These are phyloP conservation scores for Xestoiulus laeticollis DNA, from an alignment of 2,888 invertebrate genomes.

Conservation along the genomic window DNA sequence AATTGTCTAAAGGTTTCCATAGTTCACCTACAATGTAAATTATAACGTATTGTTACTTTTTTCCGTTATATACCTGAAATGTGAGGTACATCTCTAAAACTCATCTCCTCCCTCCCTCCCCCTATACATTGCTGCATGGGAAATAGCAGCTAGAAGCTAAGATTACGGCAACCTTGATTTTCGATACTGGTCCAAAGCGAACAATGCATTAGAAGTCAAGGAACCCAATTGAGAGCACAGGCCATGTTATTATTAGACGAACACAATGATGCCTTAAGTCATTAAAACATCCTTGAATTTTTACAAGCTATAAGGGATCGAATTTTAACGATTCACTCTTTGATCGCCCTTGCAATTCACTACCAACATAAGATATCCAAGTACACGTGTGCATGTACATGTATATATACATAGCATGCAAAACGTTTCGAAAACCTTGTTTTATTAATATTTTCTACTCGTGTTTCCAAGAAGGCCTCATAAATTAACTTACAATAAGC, in stretches of 20 bases:
- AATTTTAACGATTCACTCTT: constrained; percentile 21
- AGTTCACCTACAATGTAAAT: too few species aligned
- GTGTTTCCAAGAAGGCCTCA: too few species aligned
- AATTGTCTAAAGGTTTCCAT: too few species aligned
- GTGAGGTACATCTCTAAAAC: too few species aligned
- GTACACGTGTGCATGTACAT: too few species aligned
- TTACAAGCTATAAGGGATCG: background rate
- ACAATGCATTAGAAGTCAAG: background rate
- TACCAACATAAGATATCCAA: too few species aligned
- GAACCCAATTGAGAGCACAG: constrained; percentile 29
- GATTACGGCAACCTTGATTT: constrained; percentile 1
- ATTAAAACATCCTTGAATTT: background rate
- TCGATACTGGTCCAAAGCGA: constrained; percentile 2
- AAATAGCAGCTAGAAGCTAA: background rate
- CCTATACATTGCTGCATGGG: background rate
- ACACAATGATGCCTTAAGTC: constrained; percentile 7
- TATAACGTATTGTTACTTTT: too few species aligned
- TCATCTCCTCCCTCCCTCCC: too few species aligned
- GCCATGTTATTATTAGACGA: constrained; percentile 33
- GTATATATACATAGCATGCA: too few species aligned
- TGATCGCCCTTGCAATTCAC: background rate
- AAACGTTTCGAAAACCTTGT: background rate
- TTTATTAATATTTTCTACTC: too few species aligned
- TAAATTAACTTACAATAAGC: too few species aligned
- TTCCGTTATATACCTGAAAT: too few species aligned